Base-by-base conservation (phyloP, 2,888 invertebrate species). In the Spilarctia lutea region DNA sequence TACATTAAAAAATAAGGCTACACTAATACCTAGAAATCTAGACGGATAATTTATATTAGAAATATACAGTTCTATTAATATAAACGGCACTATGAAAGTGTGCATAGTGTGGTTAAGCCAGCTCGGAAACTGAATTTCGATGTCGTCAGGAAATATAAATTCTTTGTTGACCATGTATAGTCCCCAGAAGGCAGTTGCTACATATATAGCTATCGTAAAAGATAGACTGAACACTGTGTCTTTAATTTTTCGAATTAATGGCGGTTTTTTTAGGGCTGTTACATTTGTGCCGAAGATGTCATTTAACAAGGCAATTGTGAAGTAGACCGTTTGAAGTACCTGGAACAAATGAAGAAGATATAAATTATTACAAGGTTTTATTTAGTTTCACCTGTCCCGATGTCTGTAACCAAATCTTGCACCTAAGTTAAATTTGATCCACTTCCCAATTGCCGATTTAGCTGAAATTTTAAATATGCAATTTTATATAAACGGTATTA, bases 51-150 rank as follows among this genome's bases (percentile, higher is more conserved):
- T 96, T 81, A 98, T 97, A 83, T 97, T 97, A 0, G 97, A 96
- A 0, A 97, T 94, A 42, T 97, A 91, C 89, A 98, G 95, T 93
- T 99, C 99, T 69, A 98, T 85, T 0, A 98, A 80, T 24, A 98
- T 97, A 83, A 98, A 97, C 0, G 98, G 95, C 84, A 98, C 95
- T 73, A 99, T 97, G 81, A 97, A 96, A 1, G 99, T 98, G 91
- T 99, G 99, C 97, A 98, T 97, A 0, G 97, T 94, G 89, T 99
- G 99, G 91, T 99, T 99, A 42, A 99, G 92, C 99, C 99, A 99
- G 48, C 91, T 91, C 3, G 99, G 99, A 85, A 98, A 98, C 75
- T 97, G 97, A n/a, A 96, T 94, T 87, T 98, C 98, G 72, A 99
- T 91, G 6, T 96, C 96, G 84, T 96, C 97, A 0, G 99, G 99